Evolutionary conservation across 2,888 invertebrate species (phyloP).

Genomic region (Drosophila suboccidentalis): DNA sequence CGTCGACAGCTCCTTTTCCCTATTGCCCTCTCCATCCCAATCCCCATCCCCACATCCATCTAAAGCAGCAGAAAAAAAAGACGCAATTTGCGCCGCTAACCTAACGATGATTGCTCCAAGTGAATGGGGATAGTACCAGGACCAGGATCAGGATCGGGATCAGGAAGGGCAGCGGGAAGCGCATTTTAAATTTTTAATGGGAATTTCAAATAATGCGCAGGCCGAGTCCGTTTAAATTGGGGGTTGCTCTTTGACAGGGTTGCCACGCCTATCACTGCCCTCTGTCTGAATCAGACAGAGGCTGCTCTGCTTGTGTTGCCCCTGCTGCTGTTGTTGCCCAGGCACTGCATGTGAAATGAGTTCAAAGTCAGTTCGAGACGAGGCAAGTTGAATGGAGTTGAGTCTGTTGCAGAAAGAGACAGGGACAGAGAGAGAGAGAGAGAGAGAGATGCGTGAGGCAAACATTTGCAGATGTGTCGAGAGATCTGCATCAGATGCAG

Average conservation of each 20-base stretch:
- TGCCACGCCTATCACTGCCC: background rate
- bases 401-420: conserved; percentile 1
- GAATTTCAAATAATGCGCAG: conserved; percentile 77
- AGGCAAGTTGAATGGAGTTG: conserved; percentile 8
- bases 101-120: conserved; percentile 77
- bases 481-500: conserved; percentile 62
- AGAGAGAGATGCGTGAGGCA: conserved; percentile 47
- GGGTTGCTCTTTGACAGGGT: conserved; percentile 57
- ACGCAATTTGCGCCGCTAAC: conserved; percentile 77
- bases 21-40: background rate
- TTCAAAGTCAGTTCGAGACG: conserved; percentile 33
- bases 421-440: background rate
- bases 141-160: conserved; percentile 29
- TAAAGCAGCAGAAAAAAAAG: conserved; percentile 42
- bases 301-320: background rate
- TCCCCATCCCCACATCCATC: background rate
- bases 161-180: conserved; percentile 46
- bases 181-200: conserved; percentile 81
- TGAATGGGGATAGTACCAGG: conserved; percentile 18
- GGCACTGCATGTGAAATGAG: conserved; percentile 55
- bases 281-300: conserved; percentile 11
- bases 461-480: conserved; percentile 61
- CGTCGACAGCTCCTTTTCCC: conserved; percentile 23
- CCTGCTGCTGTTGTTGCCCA: background rate
- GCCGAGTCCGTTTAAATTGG: conserved; percentile 40